Base-by-base conservation (phyloP, 64 coral and sea anemone species). In the Actinia tenebrosa region DNA sequence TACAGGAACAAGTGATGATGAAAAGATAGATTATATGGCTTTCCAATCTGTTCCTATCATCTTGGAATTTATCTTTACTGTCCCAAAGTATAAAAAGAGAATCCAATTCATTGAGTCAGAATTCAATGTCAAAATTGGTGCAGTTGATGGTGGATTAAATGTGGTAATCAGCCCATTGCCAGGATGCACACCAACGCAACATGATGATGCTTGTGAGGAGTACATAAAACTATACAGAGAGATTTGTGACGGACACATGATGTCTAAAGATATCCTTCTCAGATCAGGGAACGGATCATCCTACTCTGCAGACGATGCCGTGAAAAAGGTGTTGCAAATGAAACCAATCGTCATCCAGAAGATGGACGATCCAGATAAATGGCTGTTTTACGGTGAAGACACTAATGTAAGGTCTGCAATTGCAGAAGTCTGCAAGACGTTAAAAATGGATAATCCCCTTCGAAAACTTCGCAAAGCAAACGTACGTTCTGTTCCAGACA, bases 371-470 rank as follows among this genome's bases (percentile, higher is more conserved):
- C 79, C 3, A 18, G 46, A 81, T 23, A 81, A 25, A 23, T 81
- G 79, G 79, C 22, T 81, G 79, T 81, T 81, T 52, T 81, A 81
- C 50, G 79, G 79, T 2, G 79, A 81, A 53, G 79, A 81, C 0
- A 19, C 4, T 18, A 5, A 81, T 50, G 79, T 81, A 81, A 81
- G 22, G 22, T 22, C 16, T 37, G 79, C 79, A 5, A 53, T 81
- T 15, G 53, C 23, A 22, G 79, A 17, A 2, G 79, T 81, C 4
- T 81, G 50, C 16, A 53, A 53, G 79, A 8, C 1, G 20, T 50
- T 81, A 37, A 46, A 52, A 16, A 81, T 81, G 53, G 79, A 81
- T 44, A 17, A 81, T n/a, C 79, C 79, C 1, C 46, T 81, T 20
- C 14, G 45, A 8, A 75, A 75, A 72, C 2, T 25, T 25, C 68